phyloP scores from a whole-genome alignment of 2,888 invertebrate genomes.

The Andrena bucephala region DNA sequence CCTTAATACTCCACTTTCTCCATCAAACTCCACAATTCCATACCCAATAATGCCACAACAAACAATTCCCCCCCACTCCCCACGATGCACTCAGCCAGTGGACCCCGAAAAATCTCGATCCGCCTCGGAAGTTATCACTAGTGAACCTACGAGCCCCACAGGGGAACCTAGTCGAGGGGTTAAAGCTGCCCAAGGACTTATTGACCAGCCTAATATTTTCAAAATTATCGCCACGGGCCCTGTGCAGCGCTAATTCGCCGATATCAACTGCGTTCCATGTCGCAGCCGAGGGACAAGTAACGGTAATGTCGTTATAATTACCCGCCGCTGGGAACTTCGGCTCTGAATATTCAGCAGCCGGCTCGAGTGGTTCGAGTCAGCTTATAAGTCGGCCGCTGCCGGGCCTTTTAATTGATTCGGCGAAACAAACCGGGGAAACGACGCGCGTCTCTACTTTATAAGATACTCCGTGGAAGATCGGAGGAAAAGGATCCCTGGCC shows the following conservation, averaged over 20 bases:
- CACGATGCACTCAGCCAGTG: background rate
- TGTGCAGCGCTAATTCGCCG: conserved; percentile 55
- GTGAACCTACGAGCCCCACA: background rate
- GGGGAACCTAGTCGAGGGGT: background rate
- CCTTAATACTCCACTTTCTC: no score
- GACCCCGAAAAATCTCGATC: background rate
- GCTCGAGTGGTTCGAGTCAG: conserved; percentile 48
- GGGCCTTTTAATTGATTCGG: conserved; percentile 48
- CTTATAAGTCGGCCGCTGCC: conserved; percentile 27
- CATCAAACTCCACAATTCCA: no score
- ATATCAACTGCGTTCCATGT: conserved; percentile 62
- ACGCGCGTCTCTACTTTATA: conserved; percentile 23
- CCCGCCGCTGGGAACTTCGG: conserved; percentile 61
- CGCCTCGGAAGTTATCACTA: background rate
- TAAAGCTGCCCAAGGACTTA: background rate
- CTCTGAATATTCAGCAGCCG: conserved; percentile 67
- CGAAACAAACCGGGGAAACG: conserved; percentile 31
- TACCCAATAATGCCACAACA: no score
- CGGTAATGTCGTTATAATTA: conserved; percentile 70
- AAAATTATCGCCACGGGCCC: conserved; percentile 34
- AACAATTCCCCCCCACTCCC: no score
- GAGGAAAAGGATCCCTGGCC: background rate
- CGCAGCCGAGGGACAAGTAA: conserved; percentile 65
- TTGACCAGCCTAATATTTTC: conserved; percentile 42
- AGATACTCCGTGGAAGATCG: conserved; percentile 32